phyloP scores from a whole-genome alignment of 2,888 invertebrate genomes.

The Barypeithes pellucidus region DNA sequence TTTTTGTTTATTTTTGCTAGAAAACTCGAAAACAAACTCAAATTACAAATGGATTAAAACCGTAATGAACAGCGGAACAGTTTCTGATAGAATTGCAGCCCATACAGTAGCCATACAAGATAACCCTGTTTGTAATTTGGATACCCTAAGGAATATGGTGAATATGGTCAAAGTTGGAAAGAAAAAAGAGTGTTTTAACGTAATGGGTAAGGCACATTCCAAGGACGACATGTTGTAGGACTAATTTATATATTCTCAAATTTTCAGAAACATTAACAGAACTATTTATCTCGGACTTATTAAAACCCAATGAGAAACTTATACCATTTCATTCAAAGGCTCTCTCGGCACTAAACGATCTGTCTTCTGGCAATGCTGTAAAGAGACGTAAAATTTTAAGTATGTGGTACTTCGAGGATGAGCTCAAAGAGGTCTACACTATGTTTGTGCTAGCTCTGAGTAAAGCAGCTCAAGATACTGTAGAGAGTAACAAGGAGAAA shows the following conservation, averaged over 20 bases:
- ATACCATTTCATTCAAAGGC: constrained; percentile 79
- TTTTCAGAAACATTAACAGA: constrained; percentile 84
- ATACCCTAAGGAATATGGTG: constrained; percentile 80
- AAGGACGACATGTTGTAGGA: no score
- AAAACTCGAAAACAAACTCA: constrained; percentile 75
- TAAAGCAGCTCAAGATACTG: constrained; percentile 83
- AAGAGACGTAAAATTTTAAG: constrained; percentile 79
- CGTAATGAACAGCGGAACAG: constrained; percentile 86
- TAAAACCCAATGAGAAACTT: constrained; percentile 79
- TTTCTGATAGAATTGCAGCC: constrained; percentile 90
- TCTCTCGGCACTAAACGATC: constrained; percentile 73
- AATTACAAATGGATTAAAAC: constrained; percentile 86
- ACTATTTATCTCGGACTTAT: constrained; percentile 81
- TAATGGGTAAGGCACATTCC: constrained; percentile 73
- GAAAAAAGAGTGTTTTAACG: constrained; percentile 80
- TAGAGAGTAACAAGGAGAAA: constrained; percentile 87
- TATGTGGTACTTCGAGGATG: constrained; percentile 92
- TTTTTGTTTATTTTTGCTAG: constrained; percentile 61
- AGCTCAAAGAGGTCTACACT: constrained; percentile 81
- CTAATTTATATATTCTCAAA: background rate
- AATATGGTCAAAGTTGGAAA: constrained; percentile 86
- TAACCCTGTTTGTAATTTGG: constrained; percentile 85
- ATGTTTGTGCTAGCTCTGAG: constrained; percentile 82
- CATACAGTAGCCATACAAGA: constrained; percentile 87
- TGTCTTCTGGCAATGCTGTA: constrained; percentile 78